Conservation (phyloP, 1,140 invertebrate species). For the Drosophila melanogaster region DNA sequence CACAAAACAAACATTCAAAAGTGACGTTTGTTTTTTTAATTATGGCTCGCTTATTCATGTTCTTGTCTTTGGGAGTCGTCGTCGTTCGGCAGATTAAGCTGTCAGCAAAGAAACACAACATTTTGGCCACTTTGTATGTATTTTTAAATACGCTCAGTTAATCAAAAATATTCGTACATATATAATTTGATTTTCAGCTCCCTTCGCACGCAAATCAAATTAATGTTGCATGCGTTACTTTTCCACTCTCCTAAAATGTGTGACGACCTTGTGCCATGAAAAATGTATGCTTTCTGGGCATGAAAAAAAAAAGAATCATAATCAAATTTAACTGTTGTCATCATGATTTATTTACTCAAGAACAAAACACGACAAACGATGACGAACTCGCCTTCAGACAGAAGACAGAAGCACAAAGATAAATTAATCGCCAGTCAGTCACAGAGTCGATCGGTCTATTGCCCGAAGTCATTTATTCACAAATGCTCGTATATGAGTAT, state of each 20-base stretch:
- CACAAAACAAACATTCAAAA: conserved; percentile 55
- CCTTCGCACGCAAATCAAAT: conserved; percentile 82
- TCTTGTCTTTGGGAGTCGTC: conserved; percentile 53
- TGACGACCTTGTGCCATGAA: conserved; percentile 70
- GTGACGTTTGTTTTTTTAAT: conserved; percentile 78
- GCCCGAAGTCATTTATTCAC: conserved; percentile 51
- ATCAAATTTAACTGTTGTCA: conserved; percentile 82
- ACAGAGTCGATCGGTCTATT: conserved; percentile 48
- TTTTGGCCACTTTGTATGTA: conserved; percentile 63
- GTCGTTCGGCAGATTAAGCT: conserved; percentile 64
- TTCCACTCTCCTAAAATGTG: conserved; percentile 46
- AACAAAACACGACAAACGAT: conserved; percentile 65
- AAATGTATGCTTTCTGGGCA: conserved; percentile 61
- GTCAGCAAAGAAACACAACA: conserved; percentile 56
- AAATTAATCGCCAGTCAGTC: conserved; percentile 58
- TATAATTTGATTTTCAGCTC: conserved; percentile 24
- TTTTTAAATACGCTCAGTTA: conserved; percentile 26
- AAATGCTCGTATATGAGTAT: conserved; percentile 27
- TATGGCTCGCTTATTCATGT: conserved; percentile 66
- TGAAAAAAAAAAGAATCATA: conserved; percentile 53
- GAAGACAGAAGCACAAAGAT: conserved; percentile 58
- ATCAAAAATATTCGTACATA: conserved; percentile 18
- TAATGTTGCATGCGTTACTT: conserved; percentile 76
- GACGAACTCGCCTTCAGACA: conserved; percentile 51
- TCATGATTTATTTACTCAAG: conserved; percentile 75